phyloP scores from a whole-genome alignment of 2,113 vertebrate species.

The Galbula dea region DNA sequence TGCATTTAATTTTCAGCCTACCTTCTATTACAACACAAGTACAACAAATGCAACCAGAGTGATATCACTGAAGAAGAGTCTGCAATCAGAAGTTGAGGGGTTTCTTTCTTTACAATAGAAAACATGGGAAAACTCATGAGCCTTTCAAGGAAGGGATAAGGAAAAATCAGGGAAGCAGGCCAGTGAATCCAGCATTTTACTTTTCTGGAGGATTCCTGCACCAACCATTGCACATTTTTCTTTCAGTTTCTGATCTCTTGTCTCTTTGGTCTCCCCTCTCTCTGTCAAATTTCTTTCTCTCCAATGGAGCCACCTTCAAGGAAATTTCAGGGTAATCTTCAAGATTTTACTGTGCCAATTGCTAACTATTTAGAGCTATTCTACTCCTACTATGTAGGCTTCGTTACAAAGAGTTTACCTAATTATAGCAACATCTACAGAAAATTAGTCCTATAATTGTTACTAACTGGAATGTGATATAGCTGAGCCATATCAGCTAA shows the following conservation, averaged over 20 bases:
- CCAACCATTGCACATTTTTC: background rate
- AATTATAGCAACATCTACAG: background rate
- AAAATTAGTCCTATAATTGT: background rate
- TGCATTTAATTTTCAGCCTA: background rate
- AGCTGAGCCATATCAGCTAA: background rate
- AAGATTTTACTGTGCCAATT: background rate
- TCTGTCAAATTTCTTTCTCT: background rate
- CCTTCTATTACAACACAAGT: background rate
- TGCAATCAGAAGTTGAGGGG: background rate
- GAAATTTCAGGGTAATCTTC: constrained; percentile 8
- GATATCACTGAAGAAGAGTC: background rate
- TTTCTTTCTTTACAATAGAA: background rate
- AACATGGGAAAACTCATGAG: background rate
- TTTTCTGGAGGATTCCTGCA: background rate
- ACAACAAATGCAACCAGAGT: background rate
- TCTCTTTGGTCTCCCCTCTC: background rate
- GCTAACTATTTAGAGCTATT: constrained; percentile 3
- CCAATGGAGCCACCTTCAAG: background rate
- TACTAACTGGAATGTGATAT: background rate
- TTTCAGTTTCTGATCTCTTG: background rate
- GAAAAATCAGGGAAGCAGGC: background rate
- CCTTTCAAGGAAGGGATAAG: background rate
- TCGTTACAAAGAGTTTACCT: background rate
- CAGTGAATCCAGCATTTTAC: background rate
- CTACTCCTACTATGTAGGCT: background rate